Evolutionary conservation across 2,797 vertebrate genomes (phyloP), one percentile per base, ranked within the genome.

Genomic region (Hemibagrus guttatus): DNA sequence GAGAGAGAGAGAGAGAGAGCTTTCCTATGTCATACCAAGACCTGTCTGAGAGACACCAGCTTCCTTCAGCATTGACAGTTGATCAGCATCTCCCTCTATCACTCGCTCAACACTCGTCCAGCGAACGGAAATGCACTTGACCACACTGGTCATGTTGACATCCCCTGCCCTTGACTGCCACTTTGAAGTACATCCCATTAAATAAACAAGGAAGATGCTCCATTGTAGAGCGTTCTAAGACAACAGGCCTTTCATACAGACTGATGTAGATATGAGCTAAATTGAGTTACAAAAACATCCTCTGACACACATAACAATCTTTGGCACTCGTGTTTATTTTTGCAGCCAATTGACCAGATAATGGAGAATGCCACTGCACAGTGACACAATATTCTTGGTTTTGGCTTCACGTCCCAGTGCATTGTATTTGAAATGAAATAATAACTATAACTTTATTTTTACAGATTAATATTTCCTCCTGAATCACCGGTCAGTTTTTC

Each of bases 61-160:
- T 76, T 88, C 68, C 71, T 31, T 83, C 80, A 81, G 85, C 86
- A 82, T 76, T 90, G 85, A 91, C 89, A 90, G 87, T 85, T 86
- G 86, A 92, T 89, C 87, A 87, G 88, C 83, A 86, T 79, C 80
- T 87, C 76, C 42, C 64, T 52, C 69, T 71, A 69, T 90, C 85
- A 84, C 82, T 90, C 74, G 63, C 69, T 80, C 87, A 87, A 86
- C 82, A 83, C 42, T 79, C 42, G 35, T 64, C 84, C 72, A 74
- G 59, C 12, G 54, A 63, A 80, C 75, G 66, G 63, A 88, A 87
- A 88, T 81, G 58, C 87, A 88, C 71, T 91, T 86, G 63, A 80
- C n/a, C 59, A 87, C 54, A 89, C 83, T 75, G 88, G 85, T 89
- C 87, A 85, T 66, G 52, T 83, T 83, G n/a, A 85, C 81, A 87